phyloP scores from a whole-genome alignment of 2,113 vertebrate genomes.

The Sapayoa aenigma region DNA sequence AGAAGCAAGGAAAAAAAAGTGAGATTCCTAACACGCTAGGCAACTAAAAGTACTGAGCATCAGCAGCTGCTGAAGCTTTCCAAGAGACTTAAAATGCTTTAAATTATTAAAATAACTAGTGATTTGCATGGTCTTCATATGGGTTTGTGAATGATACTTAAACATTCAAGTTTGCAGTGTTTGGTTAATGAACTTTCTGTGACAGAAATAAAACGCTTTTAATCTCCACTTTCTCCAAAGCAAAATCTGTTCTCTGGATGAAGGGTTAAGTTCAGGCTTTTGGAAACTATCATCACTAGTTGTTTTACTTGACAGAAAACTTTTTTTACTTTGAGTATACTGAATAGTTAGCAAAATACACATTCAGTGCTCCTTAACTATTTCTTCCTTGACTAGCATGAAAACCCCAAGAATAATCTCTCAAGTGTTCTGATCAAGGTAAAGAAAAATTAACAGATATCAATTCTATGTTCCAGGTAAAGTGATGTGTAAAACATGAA shows the following conservation, averaged over 20 bases:
- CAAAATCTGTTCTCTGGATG: neutral
- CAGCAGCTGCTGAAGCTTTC: neutral
- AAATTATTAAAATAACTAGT: neutral
- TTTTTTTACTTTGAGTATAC: neutral
- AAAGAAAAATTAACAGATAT: neutral
- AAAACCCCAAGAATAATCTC: neutral
- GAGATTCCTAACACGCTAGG: neutral
- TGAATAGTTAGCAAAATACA: neutral
- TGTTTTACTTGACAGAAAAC: neutral
- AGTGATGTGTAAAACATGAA: neutral
- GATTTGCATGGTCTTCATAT: neutral
- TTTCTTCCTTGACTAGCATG: neutral
- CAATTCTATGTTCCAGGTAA: neutral
- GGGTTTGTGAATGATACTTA: neutral
- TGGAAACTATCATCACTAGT: neutral
- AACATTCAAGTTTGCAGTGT: neutral
- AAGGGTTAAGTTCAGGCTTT: neutral
- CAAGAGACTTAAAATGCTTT: neutral
- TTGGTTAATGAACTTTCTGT: neutral
- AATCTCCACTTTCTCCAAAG: neutral
- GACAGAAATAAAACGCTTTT: slow-evolving; percentile 1
- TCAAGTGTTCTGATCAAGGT: neutral
- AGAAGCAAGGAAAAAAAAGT: neutral
- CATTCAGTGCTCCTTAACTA: neutral
- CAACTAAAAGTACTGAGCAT: neutral